Base-by-base conservation (phyloP, 2,888 invertebrate species). In the Callyntrura sp. region DNA sequence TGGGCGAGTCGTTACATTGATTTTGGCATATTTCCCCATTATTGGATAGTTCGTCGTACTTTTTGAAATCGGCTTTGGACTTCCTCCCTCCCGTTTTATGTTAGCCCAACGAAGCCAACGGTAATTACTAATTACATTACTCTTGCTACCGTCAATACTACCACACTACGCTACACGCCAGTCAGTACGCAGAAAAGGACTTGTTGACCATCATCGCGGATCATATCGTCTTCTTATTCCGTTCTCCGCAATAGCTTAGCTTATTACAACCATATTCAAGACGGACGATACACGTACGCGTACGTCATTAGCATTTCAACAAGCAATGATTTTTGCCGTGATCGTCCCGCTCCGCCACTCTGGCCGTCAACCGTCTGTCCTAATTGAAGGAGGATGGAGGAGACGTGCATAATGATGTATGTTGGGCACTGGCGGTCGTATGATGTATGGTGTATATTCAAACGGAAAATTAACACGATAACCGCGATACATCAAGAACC, bases 11-110 rank as follows among this genome's bases (percentile, higher is more conserved):
- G 51, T 51, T 51, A 57, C 62, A 28, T 12, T 6, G 35, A 35
- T 35, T 14, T n/a, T n/a, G n/a, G n/a, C n/a, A n/a, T n/a, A 51
- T 51, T 62, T 62, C 12, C 25, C 14, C 62, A 62, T 25, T 62
- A 62, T 62, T 23, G 28, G 12, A 62, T 62, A 25, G 28, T 62
- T 62, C 62, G 28, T 62, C 62, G 0, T 28, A 9, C 25, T 28
- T 28, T 11, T 62, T 28, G 11, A 60, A 5, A 62, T 25, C 35
- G 35, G 28, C 62, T 60, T 57, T 62, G 28, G 25, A 62, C 62
- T 62, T 62, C 62, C 62, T 62, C 62, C 62, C 62, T 62, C 62
- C 62, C 62, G 28, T 62, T 62, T 62, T 62, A 62, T 25, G 62
- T 3, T 62, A 25, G 11, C 14, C 62, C 35, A 35, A 6, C 35